These are phyloP conservation scores for Eurois occulta DNA, from an alignment of 2,888 invertebrate genomes.

Conservation along the genomic window DNA sequence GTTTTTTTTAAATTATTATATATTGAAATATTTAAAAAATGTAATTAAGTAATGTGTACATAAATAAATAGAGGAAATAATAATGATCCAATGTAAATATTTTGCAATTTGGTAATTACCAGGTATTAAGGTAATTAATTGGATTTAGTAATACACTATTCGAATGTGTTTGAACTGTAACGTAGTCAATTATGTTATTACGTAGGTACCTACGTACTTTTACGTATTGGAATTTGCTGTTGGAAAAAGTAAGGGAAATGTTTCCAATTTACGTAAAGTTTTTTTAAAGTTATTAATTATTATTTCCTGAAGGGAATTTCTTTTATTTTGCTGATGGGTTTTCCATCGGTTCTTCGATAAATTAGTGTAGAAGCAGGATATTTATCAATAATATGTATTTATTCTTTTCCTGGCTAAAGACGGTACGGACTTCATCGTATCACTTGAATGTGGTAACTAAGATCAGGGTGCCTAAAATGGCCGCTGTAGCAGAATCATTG, in stretches of 20 bases:
- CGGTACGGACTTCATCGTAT: neutral
- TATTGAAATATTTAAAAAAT: too few species aligned
- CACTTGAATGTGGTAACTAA: neutral
- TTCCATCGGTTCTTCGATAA: neutral
- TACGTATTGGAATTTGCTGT: neutral
- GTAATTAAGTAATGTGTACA: too few species aligned
- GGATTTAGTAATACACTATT: neutral
- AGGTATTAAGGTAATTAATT: neutral
- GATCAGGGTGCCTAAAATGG: too few species aligned
- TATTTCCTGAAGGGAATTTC: neutral
- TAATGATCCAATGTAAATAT: neutral
- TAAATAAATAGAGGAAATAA: neutral
- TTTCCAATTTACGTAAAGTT: constrained; percentile 2
- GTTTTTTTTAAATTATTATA: too few species aligned
- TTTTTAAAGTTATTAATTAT: neutral
- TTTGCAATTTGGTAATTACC: neutral
- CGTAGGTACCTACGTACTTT: neutral
- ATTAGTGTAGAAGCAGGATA: neutral
- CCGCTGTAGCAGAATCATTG: too few species aligned
- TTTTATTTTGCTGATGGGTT: neutral
- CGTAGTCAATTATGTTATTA: neutral
- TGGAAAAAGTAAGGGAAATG: neutral
- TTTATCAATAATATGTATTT: neutral
- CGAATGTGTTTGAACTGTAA: neutral
- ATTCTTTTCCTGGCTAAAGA: neutral